Evolutionary conservation across 1,140 invertebrate genomes (phyloP).

Genomic region (Octopus sinensis): DNA sequence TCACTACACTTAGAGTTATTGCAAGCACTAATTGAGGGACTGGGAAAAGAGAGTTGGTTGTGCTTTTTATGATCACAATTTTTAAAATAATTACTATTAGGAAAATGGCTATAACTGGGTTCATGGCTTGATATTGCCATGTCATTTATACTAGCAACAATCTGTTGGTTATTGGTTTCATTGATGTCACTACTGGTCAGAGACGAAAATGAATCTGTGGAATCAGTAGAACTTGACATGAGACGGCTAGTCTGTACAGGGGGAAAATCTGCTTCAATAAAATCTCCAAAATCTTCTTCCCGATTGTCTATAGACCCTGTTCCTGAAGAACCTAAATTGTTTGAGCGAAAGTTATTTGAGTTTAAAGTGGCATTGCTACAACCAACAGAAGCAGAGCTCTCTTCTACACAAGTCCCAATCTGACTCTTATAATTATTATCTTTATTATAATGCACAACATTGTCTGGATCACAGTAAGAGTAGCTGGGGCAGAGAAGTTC

Average conservation of each 20-base stretch:
- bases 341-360: not conserved
- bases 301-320: not conserved
- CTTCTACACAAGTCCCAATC: not conserved
- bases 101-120: not conserved
- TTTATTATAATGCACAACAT: not conserved
- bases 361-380: not conserved
- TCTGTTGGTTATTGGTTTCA: not conserved
- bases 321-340: not conserved
- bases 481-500: not conserved
- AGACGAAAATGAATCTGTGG: constrained; percentile 13
- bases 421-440: constrained; percentile 1
- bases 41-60: not conserved
- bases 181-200: not conserved
- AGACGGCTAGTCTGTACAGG: constrained; percentile 33
- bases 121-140: not conserved
- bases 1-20: no score
- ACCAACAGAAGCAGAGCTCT: not conserved
- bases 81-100: not conserved
- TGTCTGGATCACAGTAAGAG: not conserved
- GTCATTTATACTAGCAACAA: not conserved
- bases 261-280: constrained; percentile 50
- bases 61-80: constrained; percentile 4
- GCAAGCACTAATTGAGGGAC: not conserved
- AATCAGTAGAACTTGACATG: constrained; percentile 43
- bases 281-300: constrained; percentile 48